Base-by-base conservation (phyloP, 1,140 invertebrate genomes). In the Lepidostoma basale region DNA sequence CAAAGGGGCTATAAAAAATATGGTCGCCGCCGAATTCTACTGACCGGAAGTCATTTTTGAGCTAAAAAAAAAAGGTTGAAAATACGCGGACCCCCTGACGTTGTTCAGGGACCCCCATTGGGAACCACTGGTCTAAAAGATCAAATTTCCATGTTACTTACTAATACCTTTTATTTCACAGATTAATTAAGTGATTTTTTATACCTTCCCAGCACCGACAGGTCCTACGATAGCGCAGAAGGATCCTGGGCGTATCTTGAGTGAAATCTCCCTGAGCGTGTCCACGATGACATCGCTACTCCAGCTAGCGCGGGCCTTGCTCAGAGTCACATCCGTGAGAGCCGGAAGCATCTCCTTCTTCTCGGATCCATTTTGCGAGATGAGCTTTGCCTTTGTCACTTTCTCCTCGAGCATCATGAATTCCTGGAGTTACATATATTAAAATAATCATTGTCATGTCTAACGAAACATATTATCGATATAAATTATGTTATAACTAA, bases 131-230 rank as follows among this genome's bases (percentile, higher is more conserved):
- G n/a, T n/a, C n/a, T n/a, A n/a, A n/a, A n/a, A n/a, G n/a, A n/a
- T n/a, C n/a, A n/a, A n/a, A n/a, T n/a, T n/a, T n/a, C n/a, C n/a
- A n/a, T n/a, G n/a, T n/a, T n/a, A n/a, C n/a, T n/a, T n/a, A n/a
- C n/a, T n/a, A n/a, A n/a, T n/a, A n/a, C n/a, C n/a, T n/a, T n/a
- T n/a, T n/a, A n/a, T n/a, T n/a, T n/a, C n/a, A n/a, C n/a, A n/a
- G 9, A 12, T 40, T 8, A 36, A 36, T 6, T 36, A 36, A n/a
- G n/a, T 36, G n/a, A 8, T 36, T 8, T 36, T 36, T 36, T 25
- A 10, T 79, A 90, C 89, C 84, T 92, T 95, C 73, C 92, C 92
- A 54, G 89, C 82, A 30, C 92, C 92, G 22, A 95, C 91, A 33
- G 89, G 81, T 42, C 93, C 93, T 28, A 93, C 88, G 1, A 95